phyloP scores from a whole-genome alignment of 2,888 invertebrate genomes.

The Pachycephus smyrnensis region DNA sequence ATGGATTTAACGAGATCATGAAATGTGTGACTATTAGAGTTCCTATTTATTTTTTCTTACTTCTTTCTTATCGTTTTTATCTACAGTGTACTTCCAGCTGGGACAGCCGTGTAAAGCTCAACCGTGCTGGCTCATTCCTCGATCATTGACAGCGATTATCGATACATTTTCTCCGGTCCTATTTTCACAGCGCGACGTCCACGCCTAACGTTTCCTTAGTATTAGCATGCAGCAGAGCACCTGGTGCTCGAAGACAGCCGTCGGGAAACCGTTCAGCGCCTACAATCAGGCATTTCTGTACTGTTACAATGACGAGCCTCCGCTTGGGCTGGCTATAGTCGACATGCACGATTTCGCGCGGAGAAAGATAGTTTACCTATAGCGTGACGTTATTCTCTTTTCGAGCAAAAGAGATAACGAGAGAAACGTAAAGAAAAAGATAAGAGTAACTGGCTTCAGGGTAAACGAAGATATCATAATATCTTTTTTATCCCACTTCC shows the following conservation, averaged over 20 bases:
- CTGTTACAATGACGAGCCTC: constrained; percentile 21
- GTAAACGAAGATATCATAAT: neutral
- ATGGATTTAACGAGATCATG: neutral
- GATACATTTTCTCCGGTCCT: neutral
- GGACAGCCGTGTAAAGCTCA: neutral
- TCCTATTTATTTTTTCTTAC: neutral
- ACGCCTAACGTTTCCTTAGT: constrained; percentile 29
- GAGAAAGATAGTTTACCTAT: neutral
- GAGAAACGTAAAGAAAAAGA: no score
- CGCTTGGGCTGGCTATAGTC: neutral
- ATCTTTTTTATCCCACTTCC: neutral
- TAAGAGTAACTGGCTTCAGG: neutral
- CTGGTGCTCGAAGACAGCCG: constrained; percentile 28
- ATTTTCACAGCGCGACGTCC: neutral
- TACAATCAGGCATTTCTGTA: constrained; percentile 38
- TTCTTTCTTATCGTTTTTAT: neutral
- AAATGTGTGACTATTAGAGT: neutral
- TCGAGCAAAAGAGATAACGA: neutral
- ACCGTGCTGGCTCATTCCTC: neutral
- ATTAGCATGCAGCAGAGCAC: constrained; percentile 37
- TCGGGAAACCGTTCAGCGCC: constrained; percentile 34
- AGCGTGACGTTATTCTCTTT: neutral
- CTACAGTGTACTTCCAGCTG: neutral
- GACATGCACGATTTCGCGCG: neutral
- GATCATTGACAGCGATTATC: neutral